phyloP scores from a whole-genome alignment of 2,888 invertebrate genomes.

The Papilio gigon region DNA sequence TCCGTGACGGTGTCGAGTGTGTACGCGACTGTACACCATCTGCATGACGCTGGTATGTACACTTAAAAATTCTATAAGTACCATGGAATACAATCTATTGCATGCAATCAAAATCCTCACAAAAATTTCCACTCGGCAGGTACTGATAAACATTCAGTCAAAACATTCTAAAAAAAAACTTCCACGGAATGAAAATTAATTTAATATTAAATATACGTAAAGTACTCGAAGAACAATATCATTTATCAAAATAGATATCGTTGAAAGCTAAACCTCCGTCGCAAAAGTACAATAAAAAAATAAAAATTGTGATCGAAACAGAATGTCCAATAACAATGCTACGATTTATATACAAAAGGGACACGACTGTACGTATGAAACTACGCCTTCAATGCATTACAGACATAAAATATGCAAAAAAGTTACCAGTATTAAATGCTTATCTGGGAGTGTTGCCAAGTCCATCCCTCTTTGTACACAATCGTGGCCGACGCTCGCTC shows the following conservation, averaged over 20 bases:
- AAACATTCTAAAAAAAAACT: slow-evolving; percentile 59
- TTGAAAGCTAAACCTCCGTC: slow-evolving; percentile 68
- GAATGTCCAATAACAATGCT: slow-evolving; percentile 57
- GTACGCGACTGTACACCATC: slow-evolving; percentile 22
- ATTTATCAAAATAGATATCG: slow-evolving; percentile 68
- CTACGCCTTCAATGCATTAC: background rate
- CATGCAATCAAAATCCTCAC: slow-evolving; percentile 56
- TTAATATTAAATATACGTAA: slow-evolving; percentile 75
- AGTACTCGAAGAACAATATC: slow-evolving; percentile 73
- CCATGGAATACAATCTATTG: slow-evolving; percentile 49
- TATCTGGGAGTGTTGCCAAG: too few species aligned
- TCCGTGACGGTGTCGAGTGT: slow-evolving; percentile 67
- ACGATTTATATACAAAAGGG: slow-evolving; percentile 8
- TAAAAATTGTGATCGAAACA: slow-evolving; percentile 73
- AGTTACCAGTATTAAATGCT: background rate
- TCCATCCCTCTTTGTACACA: slow-evolving; percentile 10
- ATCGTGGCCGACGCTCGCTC: slow-evolving; percentile 49
- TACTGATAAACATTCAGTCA: slow-evolving; percentile 75
- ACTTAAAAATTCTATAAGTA: slow-evolving; percentile 52
- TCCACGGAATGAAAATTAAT: slow-evolving; percentile 78
- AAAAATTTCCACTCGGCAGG: slow-evolving; percentile 58
- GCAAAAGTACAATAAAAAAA: slow-evolving; percentile 68
- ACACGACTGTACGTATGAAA: background rate
- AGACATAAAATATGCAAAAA: background rate
- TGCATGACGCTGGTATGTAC: slow-evolving; percentile 45